Conservation (phyloP, 2,888 invertebrate genomes). For the Dynastes tityus region DNA sequence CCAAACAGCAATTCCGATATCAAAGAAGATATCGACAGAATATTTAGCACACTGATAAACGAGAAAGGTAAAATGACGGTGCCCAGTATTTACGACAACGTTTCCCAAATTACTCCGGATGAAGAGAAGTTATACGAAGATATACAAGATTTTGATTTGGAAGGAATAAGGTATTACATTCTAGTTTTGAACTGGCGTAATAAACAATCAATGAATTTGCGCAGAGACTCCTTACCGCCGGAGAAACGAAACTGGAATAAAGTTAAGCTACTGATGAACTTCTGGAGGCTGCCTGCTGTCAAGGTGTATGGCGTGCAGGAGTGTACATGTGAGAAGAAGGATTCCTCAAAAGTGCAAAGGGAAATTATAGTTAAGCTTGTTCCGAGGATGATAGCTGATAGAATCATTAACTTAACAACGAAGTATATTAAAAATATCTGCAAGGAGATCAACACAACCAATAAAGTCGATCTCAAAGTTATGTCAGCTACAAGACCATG, state of each 20-base stretch:
- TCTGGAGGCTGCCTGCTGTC: constrained; percentile 69
- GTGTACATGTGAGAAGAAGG: constrained; percentile 66
- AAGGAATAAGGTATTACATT: constrained; percentile 63
- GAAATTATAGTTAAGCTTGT: constrained; percentile 68
- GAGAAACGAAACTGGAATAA: constrained; percentile 67
- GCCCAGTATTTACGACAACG: constrained; percentile 67
- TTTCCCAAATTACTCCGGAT: constrained; percentile 70
- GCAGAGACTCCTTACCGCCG: constrained; percentile 60
- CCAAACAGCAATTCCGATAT: constrained; percentile 64
- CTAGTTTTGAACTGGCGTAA: background rate
- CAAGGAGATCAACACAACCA: constrained; percentile 64
- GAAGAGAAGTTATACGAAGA: constrained; percentile 69
- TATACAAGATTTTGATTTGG: constrained; percentile 66
- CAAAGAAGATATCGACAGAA: constrained; percentile 67
- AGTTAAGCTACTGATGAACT: constrained; percentile 69
- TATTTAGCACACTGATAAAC: constrained; percentile 65
- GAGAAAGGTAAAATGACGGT: constrained; percentile 65
- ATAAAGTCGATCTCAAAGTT: constrained; percentile 63
- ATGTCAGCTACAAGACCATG: constrained; percentile 66
- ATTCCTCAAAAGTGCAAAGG: constrained; percentile 63
- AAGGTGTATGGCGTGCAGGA: constrained; percentile 64
- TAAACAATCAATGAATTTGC: background rate
- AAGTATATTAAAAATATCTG: constrained; percentile 62
- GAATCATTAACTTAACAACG: constrained; percentile 56
- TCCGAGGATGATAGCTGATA: constrained; percentile 66